These are phyloP conservation scores for Alentia gelatinosa DNA, from an alignment of 2,888 invertebrate genomes.

Conservation along the genomic window DNA sequence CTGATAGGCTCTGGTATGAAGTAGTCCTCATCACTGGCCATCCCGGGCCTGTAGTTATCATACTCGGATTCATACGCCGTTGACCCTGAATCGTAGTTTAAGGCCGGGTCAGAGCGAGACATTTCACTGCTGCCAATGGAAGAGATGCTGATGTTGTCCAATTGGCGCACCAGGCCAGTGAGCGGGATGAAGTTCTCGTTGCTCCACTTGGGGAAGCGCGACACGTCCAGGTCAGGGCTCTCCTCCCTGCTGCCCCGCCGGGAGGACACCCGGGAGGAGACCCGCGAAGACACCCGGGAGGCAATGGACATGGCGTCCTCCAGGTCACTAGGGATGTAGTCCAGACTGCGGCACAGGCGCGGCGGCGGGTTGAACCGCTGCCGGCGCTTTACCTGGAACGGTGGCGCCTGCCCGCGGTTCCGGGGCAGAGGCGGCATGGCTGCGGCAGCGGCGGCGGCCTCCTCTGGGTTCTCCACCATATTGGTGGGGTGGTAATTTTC, in stretches of 20 bases:
- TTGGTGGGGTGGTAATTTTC: conserved; percentile 16
- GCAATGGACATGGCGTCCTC: conserved; percentile 70
- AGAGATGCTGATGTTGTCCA: conserved; percentile 77
- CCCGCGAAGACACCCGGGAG: conserved; percentile 44
- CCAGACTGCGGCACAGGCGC: conserved; percentile 77
- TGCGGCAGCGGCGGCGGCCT: background rate
- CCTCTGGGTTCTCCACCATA: background rate
- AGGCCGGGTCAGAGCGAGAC: conserved; percentile 77
- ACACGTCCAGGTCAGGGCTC: conserved; percentile 10
- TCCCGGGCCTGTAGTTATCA: conserved; percentile 84
- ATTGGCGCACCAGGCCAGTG: conserved; percentile 19
- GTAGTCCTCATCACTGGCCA: conserved; percentile 81
- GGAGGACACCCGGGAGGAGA: conserved; percentile 5
- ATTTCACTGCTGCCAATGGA: conserved; percentile 79
- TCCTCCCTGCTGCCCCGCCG: conserved; percentile 4
- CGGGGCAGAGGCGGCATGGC: background rate
- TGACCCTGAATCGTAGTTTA: conserved; percentile 78
- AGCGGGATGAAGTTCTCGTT: conserved; percentile 52
- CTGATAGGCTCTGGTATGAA: conserved; percentile 78
- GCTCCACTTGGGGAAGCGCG: conserved; percentile 18
- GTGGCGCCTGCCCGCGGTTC: conserved; percentile 55
- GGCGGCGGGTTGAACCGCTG: conserved; percentile 72
- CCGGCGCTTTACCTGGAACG: conserved; percentile 76
- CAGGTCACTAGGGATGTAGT: conserved; percentile 78
- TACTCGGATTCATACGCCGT: conserved; percentile 89